Percentiles rank a stretch among this genome's conserved stretches.
phyloP scores from a whole-genome alignment of 2,797 vertebrate genomes.

The Calcarius lapponicus region DNA sequence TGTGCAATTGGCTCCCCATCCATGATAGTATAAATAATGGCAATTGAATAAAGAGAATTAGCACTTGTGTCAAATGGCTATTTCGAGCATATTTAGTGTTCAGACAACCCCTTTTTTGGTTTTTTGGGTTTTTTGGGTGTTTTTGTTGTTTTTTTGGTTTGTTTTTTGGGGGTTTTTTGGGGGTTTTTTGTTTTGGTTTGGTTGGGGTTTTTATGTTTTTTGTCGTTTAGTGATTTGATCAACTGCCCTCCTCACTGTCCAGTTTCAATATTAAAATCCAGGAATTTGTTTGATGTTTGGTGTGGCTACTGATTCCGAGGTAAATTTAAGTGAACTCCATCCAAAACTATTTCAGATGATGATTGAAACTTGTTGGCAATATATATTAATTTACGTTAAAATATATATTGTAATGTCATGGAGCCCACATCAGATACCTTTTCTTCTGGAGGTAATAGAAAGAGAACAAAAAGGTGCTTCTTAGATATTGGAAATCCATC shows the following conservation, averaged over 20 bases:
- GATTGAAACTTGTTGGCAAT: neutral
- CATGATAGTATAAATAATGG: neutral
- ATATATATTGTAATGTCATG: neutral
- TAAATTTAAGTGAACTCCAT: neutral
- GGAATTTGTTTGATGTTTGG: neutral
- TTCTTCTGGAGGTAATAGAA: neutral
- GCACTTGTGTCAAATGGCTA: neutral
- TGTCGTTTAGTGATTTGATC: neutral
- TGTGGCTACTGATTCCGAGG: neutral
- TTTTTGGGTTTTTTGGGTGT: neutral
- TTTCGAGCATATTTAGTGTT: neutral
- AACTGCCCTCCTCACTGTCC: neutral
- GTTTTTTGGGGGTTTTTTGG: neutral
- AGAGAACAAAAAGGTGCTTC: neutral
- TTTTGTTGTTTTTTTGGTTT: neutral
- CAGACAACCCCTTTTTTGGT: neutral
- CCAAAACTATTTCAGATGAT: neutral
- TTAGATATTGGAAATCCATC: neutral
- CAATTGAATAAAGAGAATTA: neutral
- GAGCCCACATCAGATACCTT: fast-evolving
- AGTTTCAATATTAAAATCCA: neutral
- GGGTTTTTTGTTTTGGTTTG: neutral
- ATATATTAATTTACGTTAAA: neutral
- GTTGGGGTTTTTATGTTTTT: neutral
- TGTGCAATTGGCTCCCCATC: neutral